These are phyloP conservation scores for Dicrostonyx torquatus DNA, from an alignment of 2,797 vertebrate genomes.

Conservation along the genomic window DNA sequence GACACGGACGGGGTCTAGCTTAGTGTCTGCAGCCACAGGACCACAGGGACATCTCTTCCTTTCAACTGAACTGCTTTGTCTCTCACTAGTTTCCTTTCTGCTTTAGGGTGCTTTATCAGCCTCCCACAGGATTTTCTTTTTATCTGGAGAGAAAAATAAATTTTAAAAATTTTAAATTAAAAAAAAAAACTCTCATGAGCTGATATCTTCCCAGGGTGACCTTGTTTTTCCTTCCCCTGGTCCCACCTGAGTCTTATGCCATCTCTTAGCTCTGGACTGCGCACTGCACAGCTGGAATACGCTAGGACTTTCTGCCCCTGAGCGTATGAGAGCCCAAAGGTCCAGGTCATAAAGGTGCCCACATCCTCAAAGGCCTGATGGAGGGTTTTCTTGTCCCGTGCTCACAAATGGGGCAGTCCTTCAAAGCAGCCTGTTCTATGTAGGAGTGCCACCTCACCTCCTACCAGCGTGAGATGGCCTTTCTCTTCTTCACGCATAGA, in stretches of 20 bases:
- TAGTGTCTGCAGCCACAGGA: conserved; percentile 68
- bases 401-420: neutral
- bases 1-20: conserved; percentile 70
- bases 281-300: neutral
- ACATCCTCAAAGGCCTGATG: neutral
- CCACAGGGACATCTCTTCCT: conserved; percentile 71
- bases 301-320: neutral
- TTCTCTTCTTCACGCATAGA: neutral
- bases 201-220: neutral
- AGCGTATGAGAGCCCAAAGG: neutral
- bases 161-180: neutral
- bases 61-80: conserved; percentile 54
- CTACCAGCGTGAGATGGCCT: neutral
- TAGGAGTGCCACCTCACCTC: neutral
- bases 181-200: neutral
- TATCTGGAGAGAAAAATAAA: neutral
- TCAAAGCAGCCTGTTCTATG: neutral
- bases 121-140: neutral
- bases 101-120: neutral
- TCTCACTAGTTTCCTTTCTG: neutral
- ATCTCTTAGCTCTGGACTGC: neutral
- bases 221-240: neutral
- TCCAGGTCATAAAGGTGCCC: neutral
- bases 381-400: neutral
- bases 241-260: neutral